Evolutionary conservation across 2,888 invertebrate genomes (phyloP).

Genomic region (Xestia xanthographa): DNA sequence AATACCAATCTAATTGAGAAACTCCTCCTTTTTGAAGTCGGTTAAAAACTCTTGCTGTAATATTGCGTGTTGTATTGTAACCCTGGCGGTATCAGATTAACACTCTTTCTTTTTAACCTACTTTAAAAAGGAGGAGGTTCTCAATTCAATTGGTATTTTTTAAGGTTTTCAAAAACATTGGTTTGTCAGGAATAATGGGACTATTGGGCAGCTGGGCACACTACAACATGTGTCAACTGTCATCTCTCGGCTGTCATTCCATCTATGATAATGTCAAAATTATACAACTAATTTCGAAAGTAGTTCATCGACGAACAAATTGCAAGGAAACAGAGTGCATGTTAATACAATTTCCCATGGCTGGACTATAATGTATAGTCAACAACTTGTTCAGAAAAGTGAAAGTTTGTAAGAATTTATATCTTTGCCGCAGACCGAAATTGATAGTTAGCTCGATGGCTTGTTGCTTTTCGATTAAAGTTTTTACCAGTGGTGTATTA

Average conservation of each 20-base stretch:
- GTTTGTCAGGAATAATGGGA: too few species aligned
- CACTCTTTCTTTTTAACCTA: too few species aligned
- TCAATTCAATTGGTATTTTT: too few species aligned
- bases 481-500: conserved; percentile 45
- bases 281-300: conserved; percentile 21
- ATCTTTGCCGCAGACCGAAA: conserved; percentile 56
- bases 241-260: not conserved
- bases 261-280: conserved; percentile 1
- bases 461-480: conserved; percentile 51
- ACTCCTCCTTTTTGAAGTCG: too few species aligned
- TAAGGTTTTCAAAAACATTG: too few species aligned
- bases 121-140: too few species aligned
- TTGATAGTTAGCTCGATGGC: conserved; percentile 68
- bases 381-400: conserved; percentile 69
- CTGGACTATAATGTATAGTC: conserved; percentile 35
- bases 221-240: conserved; percentile 29
- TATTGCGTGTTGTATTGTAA: too few species aligned
- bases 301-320: not conserved
- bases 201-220: too few species aligned
- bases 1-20: too few species aligned
- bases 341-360: conserved; percentile 14
- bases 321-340: not conserved
- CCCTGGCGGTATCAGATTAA: too few species aligned
- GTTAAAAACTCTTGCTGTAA: too few species aligned
- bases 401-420: conserved; percentile 72